Percentiles rank a stretch among this genome's conserved stretches.
phyloP scores from a whole-genome alignment of 2,888 invertebrate species.

The Acholoe squamosa region DNA sequence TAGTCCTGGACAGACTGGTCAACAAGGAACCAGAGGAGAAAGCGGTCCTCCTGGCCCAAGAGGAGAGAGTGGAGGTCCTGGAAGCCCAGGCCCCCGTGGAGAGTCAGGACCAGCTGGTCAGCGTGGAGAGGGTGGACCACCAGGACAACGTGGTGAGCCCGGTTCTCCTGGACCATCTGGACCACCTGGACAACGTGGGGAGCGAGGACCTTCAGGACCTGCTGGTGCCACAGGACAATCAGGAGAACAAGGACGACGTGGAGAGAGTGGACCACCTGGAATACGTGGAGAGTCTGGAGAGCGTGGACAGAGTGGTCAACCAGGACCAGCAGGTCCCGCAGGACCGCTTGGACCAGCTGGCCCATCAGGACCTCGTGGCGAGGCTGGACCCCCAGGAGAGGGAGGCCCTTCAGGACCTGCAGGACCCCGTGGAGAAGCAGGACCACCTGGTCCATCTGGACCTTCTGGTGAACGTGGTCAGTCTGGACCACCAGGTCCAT shows the following conservation, averaged over 20 bases:
- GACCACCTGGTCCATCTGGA: conserved; percentile 62
- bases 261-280: conserved; percentile 63
- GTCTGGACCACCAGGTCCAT: conserved; percentile 63
- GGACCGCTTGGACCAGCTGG: conserved; percentile 65
- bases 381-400: conserved; percentile 55
- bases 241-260: conserved; percentile 43
- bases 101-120: conserved; percentile 53
- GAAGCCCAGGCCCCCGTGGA: conserved; percentile 39
- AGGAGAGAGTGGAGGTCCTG: conserved; percentile 44
- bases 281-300: conserved; percentile 62
- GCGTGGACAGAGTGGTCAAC: conserved; percentile 64
- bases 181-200: neutral
- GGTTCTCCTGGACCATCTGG: conserved; percentile 33
- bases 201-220: conserved; percentile 56
- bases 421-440: conserved; percentile 61
- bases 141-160: conserved; percentile 61
- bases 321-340: conserved; percentile 63
- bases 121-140: conserved; percentile 59
- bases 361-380: conserved; percentile 13
- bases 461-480: conserved; percentile 61
- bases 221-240: conserved; percentile 37
- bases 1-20: conserved; percentile 44
- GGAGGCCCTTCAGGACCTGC: conserved; percentile 56
- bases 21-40: conserved; percentile 61
- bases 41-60: conserved; percentile 52